A percentile compares a stretch with the other conserved stretches of the same genome.
phyloP scores from a whole-genome alignment of 2,888 invertebrate species.

The Pollenia labialis region DNA sequence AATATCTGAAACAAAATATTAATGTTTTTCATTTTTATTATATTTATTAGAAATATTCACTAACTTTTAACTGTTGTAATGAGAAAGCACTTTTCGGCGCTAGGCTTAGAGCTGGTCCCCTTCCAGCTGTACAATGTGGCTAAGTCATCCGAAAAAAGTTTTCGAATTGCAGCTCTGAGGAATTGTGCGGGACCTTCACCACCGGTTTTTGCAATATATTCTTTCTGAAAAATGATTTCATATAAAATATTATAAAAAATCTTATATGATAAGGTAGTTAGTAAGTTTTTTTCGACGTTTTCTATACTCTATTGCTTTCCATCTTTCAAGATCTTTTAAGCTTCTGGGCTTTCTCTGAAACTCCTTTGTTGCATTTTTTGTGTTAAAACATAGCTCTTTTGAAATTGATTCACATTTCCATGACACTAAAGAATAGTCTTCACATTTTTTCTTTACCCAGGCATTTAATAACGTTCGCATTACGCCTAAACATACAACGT shows the following conservation, averaged over 20 bases:
- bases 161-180: slow-evolving; percentile 37
- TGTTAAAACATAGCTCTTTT: no score
- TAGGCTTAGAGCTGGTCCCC: slow-evolving; percentile 32
- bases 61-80: background rate
- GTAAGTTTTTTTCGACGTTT: no score
- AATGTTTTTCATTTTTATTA: background rate
- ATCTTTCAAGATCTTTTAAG: no score
- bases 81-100: slow-evolving; percentile 38
- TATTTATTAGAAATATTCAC: no score
- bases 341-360: no score
- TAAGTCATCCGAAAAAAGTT: slow-evolving; percentile 39
- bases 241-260: no score
- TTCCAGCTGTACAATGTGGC: slow-evolving; percentile 29
- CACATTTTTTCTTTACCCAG: no score
- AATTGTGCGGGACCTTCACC: slow-evolving; percentile 26
- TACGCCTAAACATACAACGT: slow-evolving; percentile 62
- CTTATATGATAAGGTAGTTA: no score
- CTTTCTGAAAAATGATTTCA: slow-evolving; percentile 28
- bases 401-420: no score
- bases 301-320: no score
- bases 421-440: no score
- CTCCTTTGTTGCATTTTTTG: no score
- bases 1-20: slow-evolving; percentile 42
- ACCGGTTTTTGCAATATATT: slow-evolving; percentile 27
- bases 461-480: slow-evolving; percentile 33